Percentiles rank a stretch among this genome's conserved stretches.
Evolutionary conservation across 2,888 invertebrate species (phyloP).

Genomic region (Phyllotreta striolata): DNA sequence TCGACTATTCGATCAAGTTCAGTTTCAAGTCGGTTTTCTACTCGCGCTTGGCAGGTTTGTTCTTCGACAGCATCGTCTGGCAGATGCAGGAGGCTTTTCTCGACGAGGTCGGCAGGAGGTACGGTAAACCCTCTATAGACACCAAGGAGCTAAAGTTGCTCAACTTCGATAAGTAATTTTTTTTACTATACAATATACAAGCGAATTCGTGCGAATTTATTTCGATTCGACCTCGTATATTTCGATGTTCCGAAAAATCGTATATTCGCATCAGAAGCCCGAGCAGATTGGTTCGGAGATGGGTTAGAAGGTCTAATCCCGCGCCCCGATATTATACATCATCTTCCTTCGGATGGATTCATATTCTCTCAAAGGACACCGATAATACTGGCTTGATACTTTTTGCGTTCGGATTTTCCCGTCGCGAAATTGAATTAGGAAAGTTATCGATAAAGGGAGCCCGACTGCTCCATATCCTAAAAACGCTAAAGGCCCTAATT

Average conservation of each 20-base stretch:
- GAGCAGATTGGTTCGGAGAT: slow-evolving; percentile 57
- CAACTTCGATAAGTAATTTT: too few species aligned
- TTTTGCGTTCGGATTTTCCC: slow-evolving; percentile 17
- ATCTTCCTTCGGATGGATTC: slow-evolving; percentile 44
- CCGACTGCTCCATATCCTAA: too few species aligned
- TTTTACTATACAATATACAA: background rate
- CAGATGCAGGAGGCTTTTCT: slow-evolving; percentile 96
- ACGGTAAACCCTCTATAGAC: slow-evolving; percentile 79
- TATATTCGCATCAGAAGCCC: slow-evolving; percentile 18
- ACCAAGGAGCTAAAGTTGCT: slow-evolving; percentile 59
- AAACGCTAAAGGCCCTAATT: too few species aligned
- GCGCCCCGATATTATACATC: slow-evolving; percentile 59
- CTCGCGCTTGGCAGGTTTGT: slow-evolving; percentile 87
- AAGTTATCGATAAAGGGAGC: too few species aligned
- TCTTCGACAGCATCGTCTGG: slow-evolving; percentile 95
- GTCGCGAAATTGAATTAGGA: slow-evolving; percentile 19
- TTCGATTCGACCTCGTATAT: background rate
- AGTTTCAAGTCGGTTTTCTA: slow-evolving; percentile 90
- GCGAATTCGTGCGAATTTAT: too few species aligned
- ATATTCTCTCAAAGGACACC: slow-evolving; percentile 41
- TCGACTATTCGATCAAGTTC: slow-evolving; percentile 91
- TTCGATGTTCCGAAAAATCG: slow-evolving; percentile 15
- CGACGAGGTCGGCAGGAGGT: slow-evolving; percentile 78
- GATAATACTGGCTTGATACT: slow-evolving; percentile 30
- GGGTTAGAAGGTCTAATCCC: slow-evolving; percentile 54